Base-by-base conservation (phyloP, 2,113 vertebrate species). In the Pipa parva region DNA sequence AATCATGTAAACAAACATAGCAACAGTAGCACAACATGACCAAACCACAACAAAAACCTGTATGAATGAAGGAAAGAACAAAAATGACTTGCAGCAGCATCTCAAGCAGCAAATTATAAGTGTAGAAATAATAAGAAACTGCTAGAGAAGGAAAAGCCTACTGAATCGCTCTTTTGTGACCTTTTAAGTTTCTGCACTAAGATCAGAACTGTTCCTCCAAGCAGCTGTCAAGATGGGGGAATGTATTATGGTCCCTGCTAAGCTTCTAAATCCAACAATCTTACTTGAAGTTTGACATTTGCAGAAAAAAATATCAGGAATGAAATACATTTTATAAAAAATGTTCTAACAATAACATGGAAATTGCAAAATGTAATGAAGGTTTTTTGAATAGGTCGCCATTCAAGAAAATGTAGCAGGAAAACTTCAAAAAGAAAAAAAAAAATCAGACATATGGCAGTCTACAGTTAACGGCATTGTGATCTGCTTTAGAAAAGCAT, bases 241-340 rank as follows among this genome's bases (percentile, higher is more conserved):
- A 61, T 45, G 66, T 52, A 59, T 70, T 70, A 70, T 59, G n/a
- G 64, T 28, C 27, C 5, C 64, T 59, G 29, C 4, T 49, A 55
- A 61, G 57, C 49, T 54, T 61, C 60, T 24, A 26, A 33, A 60
- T 25, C 66, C 57, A 54, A 54, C 57, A 69, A 2, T 52, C 22
- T 70, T 36, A 45, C 66, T 61, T 68, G 65, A 68, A 60, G 56
- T 60, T 51, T 59, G 65, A 68, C 65, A 60, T 68, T 68, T 59
- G 56, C 65, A 59, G 58, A n/a, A n/a, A 50, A 51, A 68, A 68
- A 51, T 59, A 24, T n/a, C 51, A 42, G 57, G 25, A 60, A 27
- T 51, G 52, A 51, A 68, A 68, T 42, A 68, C 22, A 59, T 61
- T 52, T 49, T 50, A 52, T 54, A 54, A 54, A 61, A 48, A 37